Conservation (phyloP, 2,888 invertebrate genomes). For the Syrista parreyssii region DNA sequence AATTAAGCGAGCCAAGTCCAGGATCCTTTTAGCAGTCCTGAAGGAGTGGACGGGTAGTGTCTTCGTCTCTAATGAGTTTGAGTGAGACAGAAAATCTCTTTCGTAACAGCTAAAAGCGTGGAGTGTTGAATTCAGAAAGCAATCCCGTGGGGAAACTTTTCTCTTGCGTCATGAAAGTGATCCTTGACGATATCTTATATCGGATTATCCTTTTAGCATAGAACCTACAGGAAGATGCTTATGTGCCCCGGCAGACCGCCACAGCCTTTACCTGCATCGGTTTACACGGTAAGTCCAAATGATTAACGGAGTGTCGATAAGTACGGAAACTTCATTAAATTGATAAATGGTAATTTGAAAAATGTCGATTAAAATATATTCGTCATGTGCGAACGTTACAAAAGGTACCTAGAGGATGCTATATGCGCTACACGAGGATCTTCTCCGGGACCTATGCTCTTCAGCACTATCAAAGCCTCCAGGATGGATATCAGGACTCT, state of each 20-base stretch:
- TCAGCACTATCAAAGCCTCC: slow-evolving; percentile 45
- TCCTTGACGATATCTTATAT: not conserved
- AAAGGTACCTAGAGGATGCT: slow-evolving; percentile 59
- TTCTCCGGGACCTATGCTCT: slow-evolving; percentile 57
- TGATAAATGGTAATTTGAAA: not conserved
- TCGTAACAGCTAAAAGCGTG: not conserved
- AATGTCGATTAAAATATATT: not conserved
- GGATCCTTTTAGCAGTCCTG: not conserved
- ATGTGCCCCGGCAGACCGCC: slow-evolving; percentile 59
- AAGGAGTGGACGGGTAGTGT: not conserved
- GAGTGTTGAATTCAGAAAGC: not conserved
- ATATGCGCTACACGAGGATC: slow-evolving; percentile 57
- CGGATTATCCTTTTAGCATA: slow-evolving; percentile 36
- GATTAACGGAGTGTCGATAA: slow-evolving; percentile 3
- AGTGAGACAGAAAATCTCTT: not conserved
- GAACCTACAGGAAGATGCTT: slow-evolving; percentile 50
- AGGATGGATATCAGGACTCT: slow-evolving; percentile 44
- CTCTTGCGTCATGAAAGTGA: not conserved
- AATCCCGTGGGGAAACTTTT: not conserved
- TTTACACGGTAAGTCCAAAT: slow-evolving; percentile 50
- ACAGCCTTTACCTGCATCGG: slow-evolving; percentile 49
- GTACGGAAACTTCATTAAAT: not conserved
- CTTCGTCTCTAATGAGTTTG: not conserved
- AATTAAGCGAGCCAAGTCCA: not conserved
- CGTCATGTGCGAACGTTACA: not conserved